Conservation (phyloP, 23 tunicate genomes). For the Halocynthia aurantium region DNA sequence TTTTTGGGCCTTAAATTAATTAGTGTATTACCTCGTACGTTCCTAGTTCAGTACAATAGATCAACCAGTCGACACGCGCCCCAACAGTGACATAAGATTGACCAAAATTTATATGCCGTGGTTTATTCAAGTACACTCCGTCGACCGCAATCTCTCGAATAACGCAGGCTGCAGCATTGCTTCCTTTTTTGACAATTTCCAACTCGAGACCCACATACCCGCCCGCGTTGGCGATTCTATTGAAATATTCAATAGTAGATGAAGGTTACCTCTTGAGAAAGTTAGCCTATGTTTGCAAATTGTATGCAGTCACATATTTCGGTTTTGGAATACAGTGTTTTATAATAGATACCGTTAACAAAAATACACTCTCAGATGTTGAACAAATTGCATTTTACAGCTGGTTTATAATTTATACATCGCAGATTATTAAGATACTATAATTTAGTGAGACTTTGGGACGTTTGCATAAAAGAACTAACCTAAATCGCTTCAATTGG, state of each 20-base stretch:
- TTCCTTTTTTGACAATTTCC: background rate
- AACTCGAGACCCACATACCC: conserved; percentile 7
- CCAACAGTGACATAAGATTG: conserved; percentile 8
- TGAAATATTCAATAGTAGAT: background rate
- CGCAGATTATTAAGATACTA: too few relatives aligned
- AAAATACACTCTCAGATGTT: too few relatives aligned
- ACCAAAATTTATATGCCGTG: background rate
- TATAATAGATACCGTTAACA: too few relatives aligned
- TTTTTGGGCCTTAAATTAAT: background rate
- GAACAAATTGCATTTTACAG: too few relatives aligned
- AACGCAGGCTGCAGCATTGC: background rate
- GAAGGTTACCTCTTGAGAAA: too few relatives aligned
- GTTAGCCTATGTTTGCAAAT: too few relatives aligned
- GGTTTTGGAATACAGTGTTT: too few relatives aligned
- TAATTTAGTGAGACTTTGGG: background rate
- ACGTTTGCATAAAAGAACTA: background rate
- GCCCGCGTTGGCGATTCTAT: conserved; percentile 1
- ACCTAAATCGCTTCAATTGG: too few relatives aligned
- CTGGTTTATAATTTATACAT: too few relatives aligned
- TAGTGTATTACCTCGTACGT: background rate
- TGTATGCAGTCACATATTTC: too few relatives aligned
- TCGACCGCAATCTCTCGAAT: conserved; percentile 1
- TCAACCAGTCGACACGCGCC: conserved; percentile 1
- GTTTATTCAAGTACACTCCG: background rate
- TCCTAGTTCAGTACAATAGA: background rate